Base-by-base conservation (phyloP, 1,140 invertebrate species). In the Calliphora vicina region DNA sequence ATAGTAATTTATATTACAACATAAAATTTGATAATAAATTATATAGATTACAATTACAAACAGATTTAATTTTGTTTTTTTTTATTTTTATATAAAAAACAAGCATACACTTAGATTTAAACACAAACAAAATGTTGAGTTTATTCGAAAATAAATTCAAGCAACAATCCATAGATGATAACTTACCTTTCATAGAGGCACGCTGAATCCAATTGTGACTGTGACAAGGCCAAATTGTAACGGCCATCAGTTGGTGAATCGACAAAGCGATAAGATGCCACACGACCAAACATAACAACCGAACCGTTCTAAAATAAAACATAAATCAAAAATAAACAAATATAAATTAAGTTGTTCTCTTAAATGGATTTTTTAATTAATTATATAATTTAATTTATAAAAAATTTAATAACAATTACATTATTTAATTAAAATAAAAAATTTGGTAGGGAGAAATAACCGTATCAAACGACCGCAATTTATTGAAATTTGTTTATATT, bases 231-330 rank as follows among this genome's bases (percentile, higher is more conserved):
- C 85, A 93, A 90, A 86, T 93, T 93, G 81, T 94, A 94, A 85
- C 96, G 94, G 87, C 96, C 96, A 89, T 98, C 97, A 84, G 96
- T 95, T 76, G 94, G 93, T 6, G 97, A 97, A 92, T 99, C 97
- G 84, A 98, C 93, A 92, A 99, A 99, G 86, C 97, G 94, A 91
- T 98, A 99, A 26, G 96, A 96, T 87, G 97, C 96, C 85, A 96
- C 95, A 87, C 97, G 93, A 85, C 98, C 96, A 92, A 98, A 97
- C 92, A 97, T 96, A 25, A 97, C 94, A 81, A 97, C 93, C 85
- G 94, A 95, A 82, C 96, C 96, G 92, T 97, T 95, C 94, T 95
- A 91, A 10, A 82, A 23, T 3, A 10, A 82, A 35, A 82, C 10
- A 82, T 17, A 43, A 0, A n/a, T n/a, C n/a, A 71, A 67, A 42